phyloP scores from a whole-genome alignment of 2,797 vertebrate genomes.

The Helarctos malayanus region DNA sequence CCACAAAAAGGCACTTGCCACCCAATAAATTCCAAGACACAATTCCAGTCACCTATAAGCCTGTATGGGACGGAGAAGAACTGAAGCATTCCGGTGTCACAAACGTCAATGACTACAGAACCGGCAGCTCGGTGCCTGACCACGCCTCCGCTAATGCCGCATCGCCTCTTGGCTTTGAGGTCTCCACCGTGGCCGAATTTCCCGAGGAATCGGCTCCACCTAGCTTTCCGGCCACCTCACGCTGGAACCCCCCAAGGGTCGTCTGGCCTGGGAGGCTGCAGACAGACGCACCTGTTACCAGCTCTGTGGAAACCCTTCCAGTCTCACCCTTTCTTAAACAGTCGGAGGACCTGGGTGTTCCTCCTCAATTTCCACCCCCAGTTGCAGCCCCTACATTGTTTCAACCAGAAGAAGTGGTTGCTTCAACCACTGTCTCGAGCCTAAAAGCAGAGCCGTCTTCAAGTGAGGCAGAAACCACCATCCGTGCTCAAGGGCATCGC shows the following conservation, averaged over 20 bases:
- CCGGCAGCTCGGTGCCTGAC: background rate
- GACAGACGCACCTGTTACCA: background rate
- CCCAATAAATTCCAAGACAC: background rate
- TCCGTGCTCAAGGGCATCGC: rapidly evolving
- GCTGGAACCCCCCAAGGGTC: background rate
- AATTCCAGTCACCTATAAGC: background rate
- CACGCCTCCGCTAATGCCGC: rapidly evolving
- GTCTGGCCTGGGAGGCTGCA: background rate
- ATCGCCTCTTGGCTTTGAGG: background rate
- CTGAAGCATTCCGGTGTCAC: background rate
- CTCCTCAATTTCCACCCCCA: background rate
- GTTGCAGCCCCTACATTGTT: background rate
- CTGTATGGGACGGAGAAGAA: background rate
- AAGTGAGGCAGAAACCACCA: rapidly evolving
- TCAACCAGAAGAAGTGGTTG: background rate
- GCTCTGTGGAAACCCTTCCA: background rate
- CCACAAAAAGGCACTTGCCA: background rate
- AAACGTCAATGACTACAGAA: background rate
- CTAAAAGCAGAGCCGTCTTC: background rate
- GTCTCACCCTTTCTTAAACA: conserved; percentile 17
- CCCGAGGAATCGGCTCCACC: background rate
- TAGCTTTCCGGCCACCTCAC: background rate
- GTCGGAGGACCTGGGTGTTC: rapidly evolving
- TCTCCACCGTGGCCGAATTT: background rate
- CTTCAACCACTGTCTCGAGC: background rate